phyloP scores from a whole-genome alignment of 30 jellyfish, hydroid and myxozoan species.

The Clytia hemisphaerica region DNA sequence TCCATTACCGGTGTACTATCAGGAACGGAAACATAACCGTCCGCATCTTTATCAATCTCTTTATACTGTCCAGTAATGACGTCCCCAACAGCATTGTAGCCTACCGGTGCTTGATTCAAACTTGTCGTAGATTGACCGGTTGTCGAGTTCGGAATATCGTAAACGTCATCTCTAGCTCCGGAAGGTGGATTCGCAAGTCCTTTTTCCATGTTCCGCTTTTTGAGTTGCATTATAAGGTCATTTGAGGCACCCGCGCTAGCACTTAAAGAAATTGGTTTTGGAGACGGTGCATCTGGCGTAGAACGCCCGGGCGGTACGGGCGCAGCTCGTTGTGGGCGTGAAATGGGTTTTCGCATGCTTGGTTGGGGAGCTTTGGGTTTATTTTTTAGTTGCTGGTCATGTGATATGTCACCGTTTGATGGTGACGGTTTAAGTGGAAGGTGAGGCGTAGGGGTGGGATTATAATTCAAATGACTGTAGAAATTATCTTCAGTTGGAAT shows the following conservation, averaged over 20 bases:
- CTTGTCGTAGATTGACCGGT: not conserved
- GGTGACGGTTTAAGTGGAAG: not conserved
- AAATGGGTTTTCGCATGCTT: not conserved
- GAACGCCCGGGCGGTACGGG: not conserved
- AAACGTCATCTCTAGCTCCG: too few relatives aligned
- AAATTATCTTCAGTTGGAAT: not conserved
- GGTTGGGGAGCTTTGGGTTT: not conserved
- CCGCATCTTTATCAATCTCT: not conserved
- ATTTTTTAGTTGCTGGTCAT: not conserved
- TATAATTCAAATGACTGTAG: not conserved
- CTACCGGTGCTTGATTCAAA: not conserved
- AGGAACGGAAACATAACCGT: slow-evolving; percentile 7
- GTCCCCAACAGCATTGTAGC: slow-evolving; percentile 9
- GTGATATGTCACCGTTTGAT: not conserved
- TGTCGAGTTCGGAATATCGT: not conserved
- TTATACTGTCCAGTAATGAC: slow-evolving; percentile 4
- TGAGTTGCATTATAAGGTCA: not conserved
- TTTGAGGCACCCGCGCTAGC: not conserved
- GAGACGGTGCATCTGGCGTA: not conserved
- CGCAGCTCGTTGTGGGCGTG: slow-evolving; percentile 5
- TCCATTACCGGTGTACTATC: not conserved
- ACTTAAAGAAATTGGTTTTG: not conserved
- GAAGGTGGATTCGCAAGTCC: not conserved
- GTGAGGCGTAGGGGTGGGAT: not conserved
- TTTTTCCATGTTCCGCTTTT: not conserved